These are phyloP conservation scores for Palaemon carinicauda DNA, from an alignment of 1,140 invertebrate species.

Conservation along the genomic window DNA sequence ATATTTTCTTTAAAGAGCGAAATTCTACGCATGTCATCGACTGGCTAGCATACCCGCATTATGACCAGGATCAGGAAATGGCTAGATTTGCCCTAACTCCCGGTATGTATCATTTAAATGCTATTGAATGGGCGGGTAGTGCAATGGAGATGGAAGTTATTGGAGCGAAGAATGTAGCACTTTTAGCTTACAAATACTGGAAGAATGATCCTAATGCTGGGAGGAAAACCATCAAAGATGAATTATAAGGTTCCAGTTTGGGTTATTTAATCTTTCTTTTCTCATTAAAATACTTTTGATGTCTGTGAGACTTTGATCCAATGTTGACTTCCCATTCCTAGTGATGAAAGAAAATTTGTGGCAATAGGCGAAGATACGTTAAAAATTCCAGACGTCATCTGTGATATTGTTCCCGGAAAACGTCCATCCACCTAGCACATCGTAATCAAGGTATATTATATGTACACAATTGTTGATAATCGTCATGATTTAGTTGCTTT, in stretches of 20 bases:
- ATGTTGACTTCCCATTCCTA: too few relatives aligned
- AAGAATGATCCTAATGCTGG: constrained; percentile 37
- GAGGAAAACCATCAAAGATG: background rate
- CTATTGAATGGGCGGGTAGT: constrained; percentile 75
- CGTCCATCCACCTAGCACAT: too few relatives aligned
- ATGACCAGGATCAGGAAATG: background rate
- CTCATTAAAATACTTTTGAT: too few relatives aligned
- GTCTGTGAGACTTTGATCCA: too few relatives aligned
- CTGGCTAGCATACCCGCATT: constrained; percentile 43
- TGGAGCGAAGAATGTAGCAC: constrained; percentile 73
- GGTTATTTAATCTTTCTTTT: too few relatives aligned
- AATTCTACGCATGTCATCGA: background rate
- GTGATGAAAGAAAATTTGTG: too few relatives aligned
- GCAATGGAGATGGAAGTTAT: constrained; percentile 79
- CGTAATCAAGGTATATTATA: too few relatives aligned
- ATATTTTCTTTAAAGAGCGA: constrained; percentile 16
- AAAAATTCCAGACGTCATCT: too few relatives aligned
- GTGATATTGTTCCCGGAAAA: too few relatives aligned
- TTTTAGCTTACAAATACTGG: constrained; percentile 66
- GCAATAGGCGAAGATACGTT: too few relatives aligned
- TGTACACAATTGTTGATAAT: too few relatives aligned
- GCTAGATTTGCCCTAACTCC: constrained; percentile 69
- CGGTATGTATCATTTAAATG: constrained; percentile 73
- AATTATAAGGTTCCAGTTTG: background rate
- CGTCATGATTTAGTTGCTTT: too few relatives aligned